A percentile compares a stretch with the other conserved stretches of the same genome.
Conservation (phyloP, 2,888 invertebrate genomes). For the Sycophila texana region DNA sequence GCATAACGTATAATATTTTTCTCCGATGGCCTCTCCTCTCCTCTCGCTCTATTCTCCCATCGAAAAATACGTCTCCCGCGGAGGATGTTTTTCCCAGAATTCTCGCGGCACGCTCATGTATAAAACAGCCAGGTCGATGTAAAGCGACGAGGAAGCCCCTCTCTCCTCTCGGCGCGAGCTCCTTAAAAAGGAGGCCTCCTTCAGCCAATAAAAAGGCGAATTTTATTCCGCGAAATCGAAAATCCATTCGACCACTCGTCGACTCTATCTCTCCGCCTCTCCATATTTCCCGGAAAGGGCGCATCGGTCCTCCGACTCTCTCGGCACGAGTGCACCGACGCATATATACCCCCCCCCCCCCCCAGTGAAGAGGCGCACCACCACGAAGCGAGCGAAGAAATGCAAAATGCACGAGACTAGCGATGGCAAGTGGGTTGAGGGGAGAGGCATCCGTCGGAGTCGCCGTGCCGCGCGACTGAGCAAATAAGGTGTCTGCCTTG, state of each 20-base stretch:
- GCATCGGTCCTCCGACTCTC: conserved; percentile 27
- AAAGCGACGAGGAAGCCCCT: conserved; percentile 21
- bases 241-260: conserved; percentile 49
- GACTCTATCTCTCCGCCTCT: background rate
- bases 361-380: conserved; percentile 12
- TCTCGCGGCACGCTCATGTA: conserved; percentile 38
- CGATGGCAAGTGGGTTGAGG: conserved; percentile 30
- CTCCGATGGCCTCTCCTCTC: background rate
- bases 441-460: conserved; percentile 22
- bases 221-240: conserved; percentile 54
- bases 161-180: background rate
- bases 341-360: conserved; percentile 22
- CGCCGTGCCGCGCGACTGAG: conserved; percentile 25
- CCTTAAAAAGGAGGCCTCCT: conserved; percentile 24
- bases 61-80: conserved; percentile 30
- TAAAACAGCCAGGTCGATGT: conserved; percentile 47
- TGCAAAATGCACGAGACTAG: conserved; percentile 45
- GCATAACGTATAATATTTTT: background rate
- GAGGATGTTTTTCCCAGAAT: conserved; percentile 51
- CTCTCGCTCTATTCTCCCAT: conserved; percentile 4
- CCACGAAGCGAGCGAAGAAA: conserved; percentile 32
- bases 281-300: conserved; percentile 29
- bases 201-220: conserved; percentile 39
- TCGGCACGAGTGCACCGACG: conserved; percentile 9
- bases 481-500: conserved; percentile 48